These are phyloP conservation scores for Microctenopoma lineatum DNA, from an alignment of 2,797 vertebrate genomes.

Conservation along the genomic window DNA sequence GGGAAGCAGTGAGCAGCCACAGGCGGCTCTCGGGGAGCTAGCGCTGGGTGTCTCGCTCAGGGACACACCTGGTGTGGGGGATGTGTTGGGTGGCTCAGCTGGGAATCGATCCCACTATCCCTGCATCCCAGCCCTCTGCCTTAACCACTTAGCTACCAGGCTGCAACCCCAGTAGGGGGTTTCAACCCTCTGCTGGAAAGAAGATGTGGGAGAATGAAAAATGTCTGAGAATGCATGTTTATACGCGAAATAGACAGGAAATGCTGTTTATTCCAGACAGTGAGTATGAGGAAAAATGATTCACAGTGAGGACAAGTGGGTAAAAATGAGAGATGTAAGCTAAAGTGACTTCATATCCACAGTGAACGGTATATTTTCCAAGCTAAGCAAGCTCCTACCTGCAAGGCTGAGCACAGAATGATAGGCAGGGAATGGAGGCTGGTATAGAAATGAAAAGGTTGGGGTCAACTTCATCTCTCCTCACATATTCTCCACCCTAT, in stretches of 20 bases:
- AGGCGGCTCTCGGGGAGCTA: no score
- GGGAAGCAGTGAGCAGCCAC: no score
- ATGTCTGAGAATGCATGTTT: constrained; percentile 34
- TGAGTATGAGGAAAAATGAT: constrained; percentile 68
- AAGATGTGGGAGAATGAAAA: constrained; percentile 56
- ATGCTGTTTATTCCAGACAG: constrained; percentile 54
- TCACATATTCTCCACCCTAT: constrained; percentile 72
- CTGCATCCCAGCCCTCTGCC: no score
- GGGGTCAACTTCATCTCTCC: constrained; percentile 82
- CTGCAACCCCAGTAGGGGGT: no score
- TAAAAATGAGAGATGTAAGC: constrained; percentile 69
- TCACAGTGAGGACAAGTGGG: constrained; percentile 68
- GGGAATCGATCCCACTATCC: no score
- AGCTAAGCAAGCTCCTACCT: constrained; percentile 56
- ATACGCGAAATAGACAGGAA: constrained; percentile 44
- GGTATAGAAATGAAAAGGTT: constrained; percentile 78
- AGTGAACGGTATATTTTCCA: constrained; percentile 68
- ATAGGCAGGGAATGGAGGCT: not conserved
- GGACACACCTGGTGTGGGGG: no score
- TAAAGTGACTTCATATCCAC: constrained; percentile 65
- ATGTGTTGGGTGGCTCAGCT: no score
- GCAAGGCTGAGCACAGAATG: constrained; percentile 44
- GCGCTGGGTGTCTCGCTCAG: no score
- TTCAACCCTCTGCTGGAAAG: constrained; percentile 51
- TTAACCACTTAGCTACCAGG: no score